phyloP scores from a whole-genome alignment of 37 sponge, comb jelly and placozoan species.

The Axinella damicornis region DNA sequence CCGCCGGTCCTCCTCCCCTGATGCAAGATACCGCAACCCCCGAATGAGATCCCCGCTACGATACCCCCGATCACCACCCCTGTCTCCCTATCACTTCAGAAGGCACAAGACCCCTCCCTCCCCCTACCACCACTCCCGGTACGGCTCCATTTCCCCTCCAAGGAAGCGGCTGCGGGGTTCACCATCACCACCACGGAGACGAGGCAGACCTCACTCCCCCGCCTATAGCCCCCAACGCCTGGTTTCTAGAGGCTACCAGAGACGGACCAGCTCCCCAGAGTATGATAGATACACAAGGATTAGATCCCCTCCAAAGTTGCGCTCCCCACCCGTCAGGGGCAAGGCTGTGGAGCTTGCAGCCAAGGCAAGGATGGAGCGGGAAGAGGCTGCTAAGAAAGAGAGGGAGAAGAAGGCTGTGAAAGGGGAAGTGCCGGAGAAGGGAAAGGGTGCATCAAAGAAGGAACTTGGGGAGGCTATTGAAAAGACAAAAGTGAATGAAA shows the following conservation, averaged over 20 bases:
- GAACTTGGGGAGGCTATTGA: background rate
- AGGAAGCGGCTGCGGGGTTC: background rate
- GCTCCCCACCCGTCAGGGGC: background rate
- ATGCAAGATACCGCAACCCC: background rate
- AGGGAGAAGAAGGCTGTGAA: background rate
- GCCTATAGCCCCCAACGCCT: background rate
- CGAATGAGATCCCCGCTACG: background rate
- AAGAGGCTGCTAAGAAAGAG: background rate
- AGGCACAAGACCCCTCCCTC: background rate
- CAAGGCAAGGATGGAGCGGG: background rate
- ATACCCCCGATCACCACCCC: background rate
- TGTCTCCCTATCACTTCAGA: background rate
- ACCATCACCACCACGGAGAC: background rate
- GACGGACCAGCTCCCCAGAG: background rate
- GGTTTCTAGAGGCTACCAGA: background rate
- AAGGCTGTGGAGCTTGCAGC: background rate
- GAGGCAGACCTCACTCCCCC: background rate
- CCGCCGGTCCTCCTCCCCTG: background rate
- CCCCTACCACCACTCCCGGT: conserved; percentile 9
- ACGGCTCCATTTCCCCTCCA: background rate
- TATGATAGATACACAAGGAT: background rate
- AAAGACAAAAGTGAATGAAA: background rate
- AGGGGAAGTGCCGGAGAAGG: background rate
- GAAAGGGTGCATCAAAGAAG: too few relatives aligned
- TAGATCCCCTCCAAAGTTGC: too few relatives aligned